A percentile compares a stretch with the other conserved stretches of the same genome.
Evolutionary conservation across 2,888 invertebrate genomes (phyloP).

Genomic region (Calameuta idolon): DNA sequence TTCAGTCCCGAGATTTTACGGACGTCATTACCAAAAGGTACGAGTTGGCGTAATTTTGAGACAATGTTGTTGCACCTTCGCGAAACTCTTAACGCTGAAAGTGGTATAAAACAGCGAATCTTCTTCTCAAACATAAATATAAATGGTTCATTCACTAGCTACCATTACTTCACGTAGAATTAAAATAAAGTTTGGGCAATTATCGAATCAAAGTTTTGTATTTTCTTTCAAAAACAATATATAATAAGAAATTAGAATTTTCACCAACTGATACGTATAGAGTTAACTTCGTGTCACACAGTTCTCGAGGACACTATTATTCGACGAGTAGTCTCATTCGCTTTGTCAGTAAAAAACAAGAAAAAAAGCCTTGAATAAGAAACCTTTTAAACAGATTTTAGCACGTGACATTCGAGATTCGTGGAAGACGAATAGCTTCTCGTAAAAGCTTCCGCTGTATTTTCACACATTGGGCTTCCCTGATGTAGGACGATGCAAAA

Average conservation of each 20-base stretch:
- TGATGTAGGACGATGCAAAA: neutral
- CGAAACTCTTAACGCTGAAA: neutral
- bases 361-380: neutral
- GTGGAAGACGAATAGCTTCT: neutral
- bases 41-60: neutral
- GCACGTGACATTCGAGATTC: neutral
- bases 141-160: neutral
- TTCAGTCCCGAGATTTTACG: conserved; percentile 2
- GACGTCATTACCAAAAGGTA: neutral
- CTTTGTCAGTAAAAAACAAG: neutral
- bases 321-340: neutral
- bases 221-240: neutral
- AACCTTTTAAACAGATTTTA: neutral
- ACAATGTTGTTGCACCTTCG: neutral
- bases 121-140: neutral
- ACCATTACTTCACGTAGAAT: neutral
- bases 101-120: neutral
- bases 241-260: neutral
- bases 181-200: neutral
- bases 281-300: neutral
- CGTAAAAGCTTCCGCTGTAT: neutral
- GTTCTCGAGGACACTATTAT: neutral
- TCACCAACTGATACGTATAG: neutral
- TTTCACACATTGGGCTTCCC: neutral
- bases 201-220: neutral